Percentiles rank a stretch among this genome's conserved stretches.
phyloP scores from a whole-genome alignment of 2,113 vertebrate genomes.

The Spheniscus mendiculus region DNA sequence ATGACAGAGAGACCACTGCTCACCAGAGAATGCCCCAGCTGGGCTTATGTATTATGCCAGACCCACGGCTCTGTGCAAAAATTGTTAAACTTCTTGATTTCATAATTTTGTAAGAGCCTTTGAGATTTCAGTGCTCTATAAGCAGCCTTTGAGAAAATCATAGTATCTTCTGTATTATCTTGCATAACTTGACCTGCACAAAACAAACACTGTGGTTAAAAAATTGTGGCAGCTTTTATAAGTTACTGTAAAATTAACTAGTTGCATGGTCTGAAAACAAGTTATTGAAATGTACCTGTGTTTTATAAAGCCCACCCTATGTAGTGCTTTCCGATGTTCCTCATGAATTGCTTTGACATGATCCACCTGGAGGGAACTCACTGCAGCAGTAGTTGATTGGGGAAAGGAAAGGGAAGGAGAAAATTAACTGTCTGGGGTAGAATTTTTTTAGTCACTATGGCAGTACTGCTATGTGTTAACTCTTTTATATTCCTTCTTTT shows the following conservation, averaged over 20 bases:
- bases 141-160: neutral
- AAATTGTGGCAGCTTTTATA: neutral
- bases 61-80: neutral
- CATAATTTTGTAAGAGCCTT: neutral
- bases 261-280: neutral
- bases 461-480: neutral
- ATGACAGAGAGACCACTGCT: neutral
- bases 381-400: neutral
- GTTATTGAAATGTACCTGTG: neutral
- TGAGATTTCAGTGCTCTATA: neutral
- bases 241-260: neutral
- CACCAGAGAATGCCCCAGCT: neutral
- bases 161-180: neutral
- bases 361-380: neutral
- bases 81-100: neutral
- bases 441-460: neutral
- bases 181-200: neutral
- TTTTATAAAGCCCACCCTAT: neutral
- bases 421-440: neutral
- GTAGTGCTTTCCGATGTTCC: neutral
- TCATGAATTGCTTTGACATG: neutral
- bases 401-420: neutral
- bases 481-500: neutral
- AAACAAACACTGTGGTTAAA: neutral
- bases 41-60: neutral